Percentiles rank a stretch among this genome's conserved stretches.
These are phyloP conservation scores for Phyllotis vaccarum DNA, from an alignment of 2,797 vertebrate species.

Conservation along the genomic window DNA sequence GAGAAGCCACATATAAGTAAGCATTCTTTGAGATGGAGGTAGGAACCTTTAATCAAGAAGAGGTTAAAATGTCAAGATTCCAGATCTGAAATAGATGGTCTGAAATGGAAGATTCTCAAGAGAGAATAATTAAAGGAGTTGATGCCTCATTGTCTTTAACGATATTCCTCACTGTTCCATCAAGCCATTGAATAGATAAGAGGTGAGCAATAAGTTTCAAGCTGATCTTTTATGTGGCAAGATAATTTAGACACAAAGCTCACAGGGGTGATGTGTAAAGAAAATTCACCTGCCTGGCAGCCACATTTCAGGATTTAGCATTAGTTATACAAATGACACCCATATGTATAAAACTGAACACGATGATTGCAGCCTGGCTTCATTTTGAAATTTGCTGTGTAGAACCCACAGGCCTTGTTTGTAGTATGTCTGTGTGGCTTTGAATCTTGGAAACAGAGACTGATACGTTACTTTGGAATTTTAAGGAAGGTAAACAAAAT, in stretches of 20 bases:
- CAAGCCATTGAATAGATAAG: conserved; percentile 76
- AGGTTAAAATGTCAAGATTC: conserved; percentile 81
- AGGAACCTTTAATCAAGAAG: conserved; percentile 83
- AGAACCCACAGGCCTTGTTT: not conserved
- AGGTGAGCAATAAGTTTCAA: conserved; percentile 78
- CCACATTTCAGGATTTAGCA: conserved; percentile 46
- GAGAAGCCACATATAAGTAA: conserved; percentile 77
- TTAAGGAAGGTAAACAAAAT: conserved; percentile 9
- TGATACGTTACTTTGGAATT: not conserved
- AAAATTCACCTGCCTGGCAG: conserved; percentile 45
- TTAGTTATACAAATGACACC: not conserved
- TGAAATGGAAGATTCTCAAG: conserved; percentile 79
- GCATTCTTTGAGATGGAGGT: conserved; percentile 75
- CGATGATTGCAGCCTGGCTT: not conserved
- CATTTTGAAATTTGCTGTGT: not conserved
- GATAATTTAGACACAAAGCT: conserved; percentile 78
- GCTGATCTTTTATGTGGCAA: conserved; percentile 76
- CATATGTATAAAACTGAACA: not conserved
- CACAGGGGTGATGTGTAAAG: conserved; percentile 38
- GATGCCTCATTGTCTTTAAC: conserved; percentile 84
- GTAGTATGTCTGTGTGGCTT: not conserved
- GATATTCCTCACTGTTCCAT: conserved; percentile 79
- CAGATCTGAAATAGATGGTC: conserved; percentile 78
- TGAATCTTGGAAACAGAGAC: not conserved
- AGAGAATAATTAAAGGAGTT: conserved; percentile 81